Conservation (phyloP, 1,140 invertebrate species). For the Temnothorax longispinosus region DNA sequence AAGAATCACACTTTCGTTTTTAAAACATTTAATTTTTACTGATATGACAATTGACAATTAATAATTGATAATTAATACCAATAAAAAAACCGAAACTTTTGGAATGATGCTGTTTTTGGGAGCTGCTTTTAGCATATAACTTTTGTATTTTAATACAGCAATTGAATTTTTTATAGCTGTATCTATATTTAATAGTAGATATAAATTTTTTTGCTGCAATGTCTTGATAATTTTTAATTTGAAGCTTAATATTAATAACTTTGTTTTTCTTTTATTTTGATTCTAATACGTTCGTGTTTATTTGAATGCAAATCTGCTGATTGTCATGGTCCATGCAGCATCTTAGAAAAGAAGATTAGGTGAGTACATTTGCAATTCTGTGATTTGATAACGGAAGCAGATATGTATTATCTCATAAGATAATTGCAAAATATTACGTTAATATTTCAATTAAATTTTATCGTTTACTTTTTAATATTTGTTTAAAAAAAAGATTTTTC, state of each 20-base stretch:
- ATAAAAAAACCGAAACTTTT: neutral
- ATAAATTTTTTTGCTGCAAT: conserved; percentile 46
- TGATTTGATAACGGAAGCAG: conserved; percentile 50
- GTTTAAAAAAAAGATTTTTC: neutral
- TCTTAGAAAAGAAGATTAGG: conserved; percentile 93
- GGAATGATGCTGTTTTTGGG: conserved; percentile 1
- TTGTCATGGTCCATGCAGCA: conserved; percentile 85
- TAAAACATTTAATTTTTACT: neutral
- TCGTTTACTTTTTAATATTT: neutral
- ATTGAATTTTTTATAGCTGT: conserved; percentile 12
- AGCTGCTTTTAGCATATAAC: conserved; percentile 7
- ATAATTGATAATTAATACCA: neutral
- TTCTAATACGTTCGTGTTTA: conserved; percentile 72
- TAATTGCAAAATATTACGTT: conserved; percentile 38
- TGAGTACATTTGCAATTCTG: conserved; percentile 85
- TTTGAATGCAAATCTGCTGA: conserved; percentile 65
- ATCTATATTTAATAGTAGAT: conserved; percentile 7
- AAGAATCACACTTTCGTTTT: neutral
- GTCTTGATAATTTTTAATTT: conserved; percentile 25
- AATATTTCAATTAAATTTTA: conserved; percentile 38
- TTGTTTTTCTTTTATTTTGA: conserved; percentile 61
- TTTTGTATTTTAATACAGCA: neutral
- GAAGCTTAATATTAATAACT: conserved; percentile 43
- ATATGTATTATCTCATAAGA: conserved; percentile 8
- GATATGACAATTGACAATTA: neutral